Percentiles rank a stretch among this genome's conserved stretches.
Conservation (phyloP, 2,888 invertebrate genomes). For the Glyphotaelius pellucidus region DNA sequence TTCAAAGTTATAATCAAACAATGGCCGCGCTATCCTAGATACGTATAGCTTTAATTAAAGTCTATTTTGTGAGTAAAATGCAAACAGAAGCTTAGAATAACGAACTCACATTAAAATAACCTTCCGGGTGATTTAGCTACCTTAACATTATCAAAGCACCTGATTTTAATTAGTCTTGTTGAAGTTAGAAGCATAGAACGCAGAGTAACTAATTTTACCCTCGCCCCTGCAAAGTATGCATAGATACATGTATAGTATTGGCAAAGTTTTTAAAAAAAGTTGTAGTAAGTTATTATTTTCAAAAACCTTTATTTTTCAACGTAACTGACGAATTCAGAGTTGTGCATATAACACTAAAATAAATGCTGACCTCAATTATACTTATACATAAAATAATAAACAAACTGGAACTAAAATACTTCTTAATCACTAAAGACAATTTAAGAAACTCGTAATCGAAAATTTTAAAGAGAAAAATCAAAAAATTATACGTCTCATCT, state of each 20-base stretch:
- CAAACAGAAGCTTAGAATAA: constrained; percentile 20
- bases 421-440: no score
- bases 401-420: no score
- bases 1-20: background rate
- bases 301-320: no score
- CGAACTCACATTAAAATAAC: constrained; percentile 9
- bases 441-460: no score
- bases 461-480: no score
- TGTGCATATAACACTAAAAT: no score
- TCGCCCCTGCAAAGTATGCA: background rate
- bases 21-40: background rate
- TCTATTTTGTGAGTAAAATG: background rate
- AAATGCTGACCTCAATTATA: no score
- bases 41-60: background rate
- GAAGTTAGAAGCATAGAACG: constrained; percentile 12
- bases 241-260: background rate
- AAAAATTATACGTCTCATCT: no score
- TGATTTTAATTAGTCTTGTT: constrained; percentile 44
- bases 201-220: background rate
- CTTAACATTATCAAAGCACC: constrained; percentile 15
- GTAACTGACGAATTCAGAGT: no score
- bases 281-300: no score
- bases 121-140: constrained; percentile 22
- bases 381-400: no score
- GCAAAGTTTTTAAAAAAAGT: no score